These are phyloP conservation scores for Sebastes kiyomatsui DNA, from an alignment of 2,797 vertebrate species.

Conservation along the genomic window DNA sequence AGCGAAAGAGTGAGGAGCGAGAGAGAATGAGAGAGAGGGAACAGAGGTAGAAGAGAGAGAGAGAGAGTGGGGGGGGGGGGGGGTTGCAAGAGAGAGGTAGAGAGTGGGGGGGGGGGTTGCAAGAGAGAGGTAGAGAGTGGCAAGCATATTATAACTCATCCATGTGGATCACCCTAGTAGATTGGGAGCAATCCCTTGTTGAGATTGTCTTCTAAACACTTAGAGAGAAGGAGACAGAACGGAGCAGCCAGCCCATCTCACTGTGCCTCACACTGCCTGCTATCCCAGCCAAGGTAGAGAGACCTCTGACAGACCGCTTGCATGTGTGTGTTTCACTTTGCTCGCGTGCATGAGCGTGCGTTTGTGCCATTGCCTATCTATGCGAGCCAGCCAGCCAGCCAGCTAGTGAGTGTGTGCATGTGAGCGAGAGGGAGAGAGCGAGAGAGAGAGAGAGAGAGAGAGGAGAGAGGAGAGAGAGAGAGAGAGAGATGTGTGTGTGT, in stretches of 20 bases:
- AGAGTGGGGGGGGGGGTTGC: conserved; percentile 60
- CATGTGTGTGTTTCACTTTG: conserved; percentile 49
- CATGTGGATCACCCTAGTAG: conserved; percentile 84
- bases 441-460: conserved; percentile 13
- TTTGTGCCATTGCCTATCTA: conserved; percentile 62
- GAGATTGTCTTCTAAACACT: conserved; percentile 86
- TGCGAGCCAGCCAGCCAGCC: conserved; percentile 71
- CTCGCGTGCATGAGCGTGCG: conserved; percentile 27
- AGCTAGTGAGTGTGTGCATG: conserved; percentile 61
- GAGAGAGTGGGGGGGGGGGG: conserved; percentile 59
- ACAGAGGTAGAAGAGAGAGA: conserved; percentile 55
- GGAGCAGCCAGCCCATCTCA: conserved; percentile 78
- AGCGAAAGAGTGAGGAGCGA: conserved; percentile 72
- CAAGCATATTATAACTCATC: conserved; percentile 88
- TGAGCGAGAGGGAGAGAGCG: background rate
- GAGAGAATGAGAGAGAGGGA: conserved; percentile 68
- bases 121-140: conserved; percentile 80
- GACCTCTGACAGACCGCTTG: conserved; percentile 76
- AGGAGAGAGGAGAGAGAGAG: conserved; percentile 38
- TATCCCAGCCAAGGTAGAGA: conserved; percentile 82
- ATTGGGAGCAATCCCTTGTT: conserved; percentile 84
- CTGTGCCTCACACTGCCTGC: conserved; percentile 76
- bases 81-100: conserved; percentile 72
- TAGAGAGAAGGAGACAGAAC: conserved; percentile 80
- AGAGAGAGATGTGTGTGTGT: conserved; percentile 44